A percentile compares a stretch with the other conserved stretches of the same genome.
Conservation (phyloP, 2,113 vertebrate genomes). For the Pycnonotus jocosus region DNA sequence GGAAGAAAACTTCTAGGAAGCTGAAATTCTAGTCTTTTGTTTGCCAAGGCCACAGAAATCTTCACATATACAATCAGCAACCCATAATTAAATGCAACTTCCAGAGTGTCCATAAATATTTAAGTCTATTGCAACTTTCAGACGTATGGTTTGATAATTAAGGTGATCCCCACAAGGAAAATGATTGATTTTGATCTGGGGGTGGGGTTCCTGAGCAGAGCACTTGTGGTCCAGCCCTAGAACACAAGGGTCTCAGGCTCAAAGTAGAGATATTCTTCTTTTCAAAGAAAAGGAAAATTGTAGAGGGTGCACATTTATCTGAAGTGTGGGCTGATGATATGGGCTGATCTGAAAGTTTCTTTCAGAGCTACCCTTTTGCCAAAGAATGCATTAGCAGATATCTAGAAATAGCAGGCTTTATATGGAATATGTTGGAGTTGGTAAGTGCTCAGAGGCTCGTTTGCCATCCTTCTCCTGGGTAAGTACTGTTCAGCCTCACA, state of each 20-base stretch:
- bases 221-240: neutral
- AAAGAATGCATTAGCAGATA: slow-evolving; percentile 12
- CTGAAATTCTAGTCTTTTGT: neutral
- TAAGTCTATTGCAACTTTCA: neutral
- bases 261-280: neutral
- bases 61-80: neutral
- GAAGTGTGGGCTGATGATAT: neutral
- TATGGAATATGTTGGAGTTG: neutral
- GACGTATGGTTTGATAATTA: neutral
- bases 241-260: neutral
- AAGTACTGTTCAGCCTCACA: neutral
- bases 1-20: neutral
- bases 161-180: neutral
- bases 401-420: slow-evolving; percentile 6
- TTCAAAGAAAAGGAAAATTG: neutral
- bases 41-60: neutral
- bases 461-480: neutral
- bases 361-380: neutral
- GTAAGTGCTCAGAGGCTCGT: neutral
- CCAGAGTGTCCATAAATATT: neutral
- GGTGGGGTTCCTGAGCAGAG: neutral
- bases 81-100: neutral
- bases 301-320: neutral
- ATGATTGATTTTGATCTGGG: neutral
- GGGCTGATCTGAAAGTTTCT: neutral